A percentile compares a stretch with the other conserved stretches of the same genome.
Conservation (phyloP, 2,113 vertebrate species). For the Silurus asotus region DNA sequence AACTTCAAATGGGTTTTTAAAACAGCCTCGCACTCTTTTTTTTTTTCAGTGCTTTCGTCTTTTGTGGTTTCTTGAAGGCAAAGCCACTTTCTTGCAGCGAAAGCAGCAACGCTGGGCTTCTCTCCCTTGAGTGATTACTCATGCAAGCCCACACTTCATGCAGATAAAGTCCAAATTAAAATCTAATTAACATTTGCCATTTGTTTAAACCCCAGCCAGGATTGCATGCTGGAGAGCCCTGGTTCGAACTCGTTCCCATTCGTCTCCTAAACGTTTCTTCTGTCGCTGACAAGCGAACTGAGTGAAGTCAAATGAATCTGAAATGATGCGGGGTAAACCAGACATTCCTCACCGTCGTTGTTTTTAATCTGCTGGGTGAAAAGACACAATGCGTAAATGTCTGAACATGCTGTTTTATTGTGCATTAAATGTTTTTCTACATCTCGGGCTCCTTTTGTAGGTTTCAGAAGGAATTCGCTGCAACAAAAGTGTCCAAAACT, state of each 20-base stretch:
- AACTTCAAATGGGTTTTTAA: not conserved
- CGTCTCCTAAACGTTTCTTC: constrained; percentile 19
- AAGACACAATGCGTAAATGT: not conserved
- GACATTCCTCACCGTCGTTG: not conserved
- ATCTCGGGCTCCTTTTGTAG: not conserved
- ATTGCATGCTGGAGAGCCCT: not conserved
- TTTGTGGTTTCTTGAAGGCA: not conserved
- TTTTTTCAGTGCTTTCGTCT: not conserved
- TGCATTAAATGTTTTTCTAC: not conserved
- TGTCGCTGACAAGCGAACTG: not conserved
- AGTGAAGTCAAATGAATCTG: not conserved
- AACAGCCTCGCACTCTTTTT: constrained; percentile 4
- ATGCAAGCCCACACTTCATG: constrained; percentile 40
- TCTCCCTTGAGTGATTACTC: constrained; percentile 12
- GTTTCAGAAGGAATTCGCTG: not conserved
- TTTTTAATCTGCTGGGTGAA: constrained; percentile 1
- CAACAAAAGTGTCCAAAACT: not conserved
- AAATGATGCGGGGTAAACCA: not conserved
- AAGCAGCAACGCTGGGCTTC: not conserved
- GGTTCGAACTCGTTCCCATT: constrained; percentile 9
- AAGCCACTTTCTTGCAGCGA: not conserved
- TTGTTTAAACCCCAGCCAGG: constrained; percentile 31
- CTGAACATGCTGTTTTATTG: not conserved
- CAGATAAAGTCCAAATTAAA: constrained; percentile 48
- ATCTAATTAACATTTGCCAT: constrained; percentile 49